Evolutionary conservation across 2,888 invertebrate species (phyloP), one percentile per base, ranked within the genome.

Genomic region (Watsonalla cultraria): DNA sequence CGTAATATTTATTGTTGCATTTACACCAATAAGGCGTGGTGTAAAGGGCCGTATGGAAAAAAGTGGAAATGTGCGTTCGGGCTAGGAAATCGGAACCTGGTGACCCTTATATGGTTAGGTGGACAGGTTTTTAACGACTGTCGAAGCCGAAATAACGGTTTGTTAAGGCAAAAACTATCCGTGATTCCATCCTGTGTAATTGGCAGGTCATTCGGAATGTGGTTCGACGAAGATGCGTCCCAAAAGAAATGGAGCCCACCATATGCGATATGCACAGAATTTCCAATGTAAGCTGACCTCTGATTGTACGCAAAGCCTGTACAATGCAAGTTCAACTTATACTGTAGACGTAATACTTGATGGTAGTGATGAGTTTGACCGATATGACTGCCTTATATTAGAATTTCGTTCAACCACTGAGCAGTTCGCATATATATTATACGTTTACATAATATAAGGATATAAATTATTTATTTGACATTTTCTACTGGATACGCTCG

Each of bases 11-110:
- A 88, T 86, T 84, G 82, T 84, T 83, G 78, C 82, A 82, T 82
- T 86, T 88, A 86, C 89, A 90, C 84, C 84, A 76, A 86, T 84
- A 80, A 73, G 78, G 84, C 82, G 78, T 70, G 64, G 64, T 62
- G 64, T 64, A 76, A 73, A 75, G 76, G 76, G 74, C 64, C 67
- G 64, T 60, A 54, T 56, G 65, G 66, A 75, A 87, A 88, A 86
- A 90, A 81, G 74, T 78, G 78, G 78, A 76, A 79, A 79, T 73
- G 56, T 61, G 65, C 66, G 76, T 72, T 76, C 80, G 74, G 80
- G 77, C 84, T 90, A 89, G 89, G 88, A 87, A 90, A 90, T 88
- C 79, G 86, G 83, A 84, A 86, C 82, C 81, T 72, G 79, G 61
- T 68, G 51, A 54, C 45, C 78, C 84, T 55, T 82, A 77, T 75